Conservation (phyloP, 2,113 vertebrate genomes). For the Zonotrichia leucophrys region DNA sequence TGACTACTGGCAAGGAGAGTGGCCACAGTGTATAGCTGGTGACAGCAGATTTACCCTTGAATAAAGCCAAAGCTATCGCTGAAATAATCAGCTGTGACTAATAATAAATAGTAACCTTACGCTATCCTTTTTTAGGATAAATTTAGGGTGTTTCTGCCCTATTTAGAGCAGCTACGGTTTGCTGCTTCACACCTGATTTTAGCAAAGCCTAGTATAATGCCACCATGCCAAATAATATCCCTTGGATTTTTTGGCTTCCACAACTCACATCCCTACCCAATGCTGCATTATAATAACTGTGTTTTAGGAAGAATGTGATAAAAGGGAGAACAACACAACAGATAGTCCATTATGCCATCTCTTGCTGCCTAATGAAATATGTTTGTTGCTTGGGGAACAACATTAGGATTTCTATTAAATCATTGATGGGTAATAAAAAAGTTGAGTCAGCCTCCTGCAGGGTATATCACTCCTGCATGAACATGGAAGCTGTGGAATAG, state of each 20-base stretch:
- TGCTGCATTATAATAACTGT: not conserved
- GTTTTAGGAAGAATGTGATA: not conserved
- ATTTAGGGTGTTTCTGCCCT: slow-evolving; percentile 8
- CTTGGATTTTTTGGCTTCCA: not conserved
- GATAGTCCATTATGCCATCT: not conserved
- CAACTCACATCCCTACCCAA: not conserved
- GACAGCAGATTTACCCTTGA: slow-evolving; percentile 32
- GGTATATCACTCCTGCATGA: not conserved
- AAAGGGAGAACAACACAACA: not conserved
- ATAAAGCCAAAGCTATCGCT: slow-evolving; percentile 42
- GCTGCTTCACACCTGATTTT: not conserved
- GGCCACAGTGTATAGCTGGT: not conserved
- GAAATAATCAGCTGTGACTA: slow-evolving; percentile 36
- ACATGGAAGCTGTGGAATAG: not conserved
- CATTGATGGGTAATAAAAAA: slow-evolving; percentile 25
- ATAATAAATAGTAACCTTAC: slow-evolving; percentile 5
- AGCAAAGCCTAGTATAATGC: not conserved
- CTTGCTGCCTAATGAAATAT: slow-evolving; percentile 7
- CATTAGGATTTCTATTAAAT: slow-evolving; percentile 36
- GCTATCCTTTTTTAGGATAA: not conserved
- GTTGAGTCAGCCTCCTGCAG: not conserved
- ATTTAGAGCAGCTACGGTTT: not conserved
- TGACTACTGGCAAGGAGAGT: slow-evolving; percentile 1
- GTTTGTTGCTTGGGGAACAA: not conserved
- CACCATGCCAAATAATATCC: not conserved